Percentiles rank a stretch among this genome's conserved stretches.
Conservation (phyloP, 1,140 invertebrate genomes). For the Drosophila tani region DNA sequence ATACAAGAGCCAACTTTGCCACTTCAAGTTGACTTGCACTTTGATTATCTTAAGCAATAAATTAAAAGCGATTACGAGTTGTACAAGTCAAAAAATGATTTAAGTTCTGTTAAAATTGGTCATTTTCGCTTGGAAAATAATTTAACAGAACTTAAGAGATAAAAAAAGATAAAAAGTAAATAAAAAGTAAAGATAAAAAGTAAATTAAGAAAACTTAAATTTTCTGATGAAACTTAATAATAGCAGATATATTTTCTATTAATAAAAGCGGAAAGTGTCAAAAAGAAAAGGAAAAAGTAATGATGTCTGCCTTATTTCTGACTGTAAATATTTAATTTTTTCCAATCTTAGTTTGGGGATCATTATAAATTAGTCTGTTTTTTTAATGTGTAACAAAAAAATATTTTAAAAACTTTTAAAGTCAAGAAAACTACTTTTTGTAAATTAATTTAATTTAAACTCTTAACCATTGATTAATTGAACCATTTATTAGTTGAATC, state of each 20-base stretch:
- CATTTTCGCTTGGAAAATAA: too few relatives aligned
- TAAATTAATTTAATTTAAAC: too few relatives aligned
- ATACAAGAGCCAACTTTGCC: slow-evolving; percentile 8
- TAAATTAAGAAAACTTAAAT: background rate
- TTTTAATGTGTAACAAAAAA: background rate
- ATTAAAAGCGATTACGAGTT: background rate
- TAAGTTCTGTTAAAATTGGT: background rate
- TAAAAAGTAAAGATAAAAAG: too few relatives aligned
- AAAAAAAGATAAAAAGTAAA: too few relatives aligned
- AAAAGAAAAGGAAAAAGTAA: too few relatives aligned
- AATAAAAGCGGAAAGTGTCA: too few relatives aligned
- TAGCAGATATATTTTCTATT: too few relatives aligned
- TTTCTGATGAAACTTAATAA: background rate
- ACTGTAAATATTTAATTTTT: too few relatives aligned
- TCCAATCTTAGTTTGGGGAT: too few relatives aligned
- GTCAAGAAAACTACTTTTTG: too few relatives aligned
- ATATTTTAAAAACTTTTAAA: background rate
- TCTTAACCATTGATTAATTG: background rate
- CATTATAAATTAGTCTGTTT: too few relatives aligned
- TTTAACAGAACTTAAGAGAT: background rate
- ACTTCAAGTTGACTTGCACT: background rate
- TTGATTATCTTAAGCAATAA: background rate
- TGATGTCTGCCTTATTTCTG: too few relatives aligned
- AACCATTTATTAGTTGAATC: background rate
- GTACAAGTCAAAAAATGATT: background rate